Base-by-base conservation (phyloP, 2,888 invertebrate species). In the Leptinotarsa haldemani region DNA sequence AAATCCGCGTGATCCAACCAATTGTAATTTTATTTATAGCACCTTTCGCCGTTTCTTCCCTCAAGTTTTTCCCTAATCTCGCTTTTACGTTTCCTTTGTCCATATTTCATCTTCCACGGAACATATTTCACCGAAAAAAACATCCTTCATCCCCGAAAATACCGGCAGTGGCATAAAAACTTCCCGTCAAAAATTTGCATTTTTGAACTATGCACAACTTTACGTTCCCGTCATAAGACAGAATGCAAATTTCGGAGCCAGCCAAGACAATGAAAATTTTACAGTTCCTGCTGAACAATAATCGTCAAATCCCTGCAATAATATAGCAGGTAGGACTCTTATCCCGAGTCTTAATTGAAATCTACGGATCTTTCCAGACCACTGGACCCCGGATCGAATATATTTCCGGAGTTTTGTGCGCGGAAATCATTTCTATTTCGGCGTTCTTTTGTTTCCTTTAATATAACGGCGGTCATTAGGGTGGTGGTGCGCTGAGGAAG, bases 281-380 rank as follows among this genome's bases (percentile, higher is more conserved):
- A 83, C 80, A 77, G 80, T 81, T 74, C 80, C 79, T 65, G 73
- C 74, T 79, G 73, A 79, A 80, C 78, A 82, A 82, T 84, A 84
- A 83, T 82, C 83, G 83, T 84, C 83, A 83, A 83, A 83, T 81
- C 82, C 79, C 80, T 77, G 79, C 82, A 83, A 83, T 82, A 83
- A 83, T 40, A 40, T 76, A 68, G 68, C 68, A 68, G 68, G 68
- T 68, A 68, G 46, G 40, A 68, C 80, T 79, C 82, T 83, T 82
- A 82, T 82, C 80, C 81, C 76, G 81, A 73, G 81, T 77, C 82
- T 82, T 83, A 84, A 84, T 84, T 83, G 84, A 83, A 83, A 84
- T 84, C 82, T 82, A 80, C 75, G 79, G 81, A 83, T 82, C 80
- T 82, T 84, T 84, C 83, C 84, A 78, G 79, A 80, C 82, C 82